A percentile compares a stretch with the other conserved stretches of the same genome.
These are phyloP conservation scores for Drosophila subsilvestris DNA, from an alignment of 2,888 invertebrate genomes.

Conservation along the genomic window DNA sequence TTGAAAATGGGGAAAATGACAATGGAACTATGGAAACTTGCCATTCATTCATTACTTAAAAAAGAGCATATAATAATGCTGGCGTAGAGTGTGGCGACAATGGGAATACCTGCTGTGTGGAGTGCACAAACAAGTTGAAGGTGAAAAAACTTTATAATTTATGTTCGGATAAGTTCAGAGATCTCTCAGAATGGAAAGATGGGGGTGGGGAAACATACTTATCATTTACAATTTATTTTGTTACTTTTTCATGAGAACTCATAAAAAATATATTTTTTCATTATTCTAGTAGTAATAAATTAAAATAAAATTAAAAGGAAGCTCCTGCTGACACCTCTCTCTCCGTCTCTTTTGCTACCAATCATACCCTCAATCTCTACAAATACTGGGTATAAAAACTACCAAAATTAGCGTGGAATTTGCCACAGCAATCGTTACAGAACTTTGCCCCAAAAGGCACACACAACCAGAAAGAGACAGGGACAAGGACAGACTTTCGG, in stretches of 20 bases:
- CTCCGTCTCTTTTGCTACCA: not conserved
- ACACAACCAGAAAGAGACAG: not conserved
- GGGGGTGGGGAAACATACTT: too few relatives aligned
- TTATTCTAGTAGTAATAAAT: too few relatives aligned
- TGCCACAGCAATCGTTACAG: slow-evolving; percentile 68
- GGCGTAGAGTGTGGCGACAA: slow-evolving; percentile 13
- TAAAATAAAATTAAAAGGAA: too few relatives aligned
- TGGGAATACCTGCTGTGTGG: slow-evolving; percentile 11
- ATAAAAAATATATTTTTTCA: too few relatives aligned
- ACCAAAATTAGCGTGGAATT: slow-evolving; percentile 74
- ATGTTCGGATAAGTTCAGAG: not conserved
- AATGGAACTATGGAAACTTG: slow-evolving; percentile 71
- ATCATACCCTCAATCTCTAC: not conserved
- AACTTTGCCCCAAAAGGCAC: slow-evolving; percentile 54
- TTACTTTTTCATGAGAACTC: too few relatives aligned
- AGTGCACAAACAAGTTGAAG: not conserved
- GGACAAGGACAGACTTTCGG: not conserved
- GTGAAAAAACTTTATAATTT: too few relatives aligned
- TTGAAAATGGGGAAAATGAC: slow-evolving; percentile 61
- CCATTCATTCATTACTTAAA: slow-evolving; percentile 79
- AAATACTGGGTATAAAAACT: slow-evolving; percentile 48
- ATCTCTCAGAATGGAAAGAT: not conserved
- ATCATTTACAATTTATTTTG: too few relatives aligned
- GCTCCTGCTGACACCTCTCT: not conserved
- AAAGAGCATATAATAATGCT: slow-evolving; percentile 7